phyloP scores from a whole-genome alignment of 30 jellyfish, hydroid and myxozoan genomes.

The Haliclystus octoradiatus region DNA sequence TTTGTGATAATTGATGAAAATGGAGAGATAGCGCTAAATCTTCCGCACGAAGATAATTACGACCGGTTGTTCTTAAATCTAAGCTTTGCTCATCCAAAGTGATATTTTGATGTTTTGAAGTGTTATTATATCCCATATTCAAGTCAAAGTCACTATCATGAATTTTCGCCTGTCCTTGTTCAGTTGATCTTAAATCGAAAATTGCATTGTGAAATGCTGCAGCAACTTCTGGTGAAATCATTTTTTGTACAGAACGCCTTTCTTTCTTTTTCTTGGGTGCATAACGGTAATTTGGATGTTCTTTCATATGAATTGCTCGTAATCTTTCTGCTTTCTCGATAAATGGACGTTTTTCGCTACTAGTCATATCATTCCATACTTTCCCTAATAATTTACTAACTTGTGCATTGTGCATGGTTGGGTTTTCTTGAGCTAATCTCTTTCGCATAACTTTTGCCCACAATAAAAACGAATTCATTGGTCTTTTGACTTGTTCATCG shows the following conservation, averaged over 20 bases:
- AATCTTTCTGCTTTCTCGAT: conserved; percentile 79
- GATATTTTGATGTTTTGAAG: neutral
- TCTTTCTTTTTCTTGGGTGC: conserved; percentile 92
- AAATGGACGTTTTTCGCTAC: conserved; percentile 86
- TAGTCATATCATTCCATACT: conserved; percentile 86
- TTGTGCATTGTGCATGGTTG: conserved; percentile 93
- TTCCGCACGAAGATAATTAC: neutral
- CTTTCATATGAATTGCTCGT: conserved; percentile 84
- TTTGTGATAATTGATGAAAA: neutral
- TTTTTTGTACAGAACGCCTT: conserved; percentile 49
- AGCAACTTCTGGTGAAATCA: conserved; percentile 88
- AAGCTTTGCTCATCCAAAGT: neutral
- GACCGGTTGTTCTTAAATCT: neutral
- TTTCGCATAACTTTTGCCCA: conserved; percentile 98
- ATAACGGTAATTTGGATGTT: conserved; percentile 88
- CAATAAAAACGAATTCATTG: conserved; percentile 84
- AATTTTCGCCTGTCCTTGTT: neutral
- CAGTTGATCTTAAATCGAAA: conserved; percentile 44
- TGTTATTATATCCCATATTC: neutral
- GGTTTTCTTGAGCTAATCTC: conserved; percentile 82
- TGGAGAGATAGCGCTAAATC: neutral
- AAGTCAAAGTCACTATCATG: neutral
- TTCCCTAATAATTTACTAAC: conserved; percentile 86
- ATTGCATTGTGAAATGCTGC: conserved; percentile 79
- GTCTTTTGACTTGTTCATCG: conserved; percentile 84